These are phyloP conservation scores for Psittacara wagleri DNA, from an alignment of 2,113 vertebrate genomes.

Conservation along the genomic window DNA sequence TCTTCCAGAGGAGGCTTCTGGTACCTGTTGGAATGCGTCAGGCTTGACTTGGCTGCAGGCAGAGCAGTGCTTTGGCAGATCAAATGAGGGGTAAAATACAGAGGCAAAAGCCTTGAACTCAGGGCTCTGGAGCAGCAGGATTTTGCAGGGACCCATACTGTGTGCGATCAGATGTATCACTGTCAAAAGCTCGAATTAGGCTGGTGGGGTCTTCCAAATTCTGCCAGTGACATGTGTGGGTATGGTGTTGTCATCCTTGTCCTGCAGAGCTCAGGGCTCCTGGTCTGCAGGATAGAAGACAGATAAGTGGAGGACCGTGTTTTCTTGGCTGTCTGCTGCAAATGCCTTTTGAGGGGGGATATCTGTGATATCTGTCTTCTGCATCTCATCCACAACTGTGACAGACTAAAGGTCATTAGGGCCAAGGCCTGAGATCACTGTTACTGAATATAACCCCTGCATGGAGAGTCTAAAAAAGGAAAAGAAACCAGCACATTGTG, in stretches of 20 bases:
- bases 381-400: neutral
- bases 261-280: neutral
- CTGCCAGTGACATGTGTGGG: fast-evolving
- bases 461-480: slow-evolving; percentile 47
- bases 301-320: fast-evolving
- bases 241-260: neutral
- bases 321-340: neutral
- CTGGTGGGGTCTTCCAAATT: neutral
- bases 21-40: neutral
- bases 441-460: slow-evolving; percentile 52
- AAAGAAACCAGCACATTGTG: slow-evolving; percentile 37
- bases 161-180: fast-evolving
- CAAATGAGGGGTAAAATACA: neutral
- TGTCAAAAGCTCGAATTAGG: neutral
- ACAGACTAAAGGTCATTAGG: slow-evolving; percentile 22
- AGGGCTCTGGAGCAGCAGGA: neutral
- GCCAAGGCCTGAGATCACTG: slow-evolving; percentile 44
- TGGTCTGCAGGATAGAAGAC: neutral
- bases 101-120: neutral
- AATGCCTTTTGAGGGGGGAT: neutral
- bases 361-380: neutral
- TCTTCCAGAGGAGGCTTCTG: neutral
- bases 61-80: neutral
- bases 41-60: neutral
- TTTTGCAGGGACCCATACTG: neutral